Evolutionary conservation across 2,797 vertebrate genomes (phyloP).

Genomic region (Malacoraja senta): DNA sequence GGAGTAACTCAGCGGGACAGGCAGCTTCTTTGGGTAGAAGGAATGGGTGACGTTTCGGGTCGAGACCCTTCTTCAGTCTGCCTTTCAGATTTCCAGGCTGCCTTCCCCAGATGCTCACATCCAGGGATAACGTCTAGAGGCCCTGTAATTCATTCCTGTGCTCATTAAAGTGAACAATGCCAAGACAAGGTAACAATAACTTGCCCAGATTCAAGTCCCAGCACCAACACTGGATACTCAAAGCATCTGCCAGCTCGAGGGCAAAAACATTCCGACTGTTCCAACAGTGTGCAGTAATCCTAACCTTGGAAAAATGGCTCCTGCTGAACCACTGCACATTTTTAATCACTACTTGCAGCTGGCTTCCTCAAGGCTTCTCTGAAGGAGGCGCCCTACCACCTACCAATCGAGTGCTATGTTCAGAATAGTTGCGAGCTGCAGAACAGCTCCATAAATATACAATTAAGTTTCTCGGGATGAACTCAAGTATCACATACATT

Average conservation of each 20-base stretch:
- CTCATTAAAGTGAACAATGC: neutral
- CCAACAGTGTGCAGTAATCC: neutral
- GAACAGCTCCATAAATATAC: neutral
- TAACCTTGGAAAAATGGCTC: neutral
- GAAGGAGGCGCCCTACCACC: neutral
- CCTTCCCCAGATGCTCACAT: neutral
- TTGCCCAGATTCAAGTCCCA: neutral
- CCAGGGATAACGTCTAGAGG: neutral
- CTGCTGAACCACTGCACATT: neutral
- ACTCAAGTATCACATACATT: too few species aligned
- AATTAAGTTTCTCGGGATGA: too few species aligned
- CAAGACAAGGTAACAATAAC: neutral
- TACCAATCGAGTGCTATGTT: neutral
- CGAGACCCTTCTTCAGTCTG: too few species aligned
- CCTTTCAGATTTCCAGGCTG: neutral
- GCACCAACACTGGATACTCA: neutral
- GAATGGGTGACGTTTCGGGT: too few species aligned
- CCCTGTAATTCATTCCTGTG: neutral
- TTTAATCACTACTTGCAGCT: neutral
- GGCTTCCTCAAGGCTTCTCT: neutral
- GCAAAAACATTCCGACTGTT: neutral
- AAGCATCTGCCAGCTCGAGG: neutral
- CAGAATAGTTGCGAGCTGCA: neutral
- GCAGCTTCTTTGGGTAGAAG: too few species aligned
- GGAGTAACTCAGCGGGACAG: too few species aligned